Base-by-base conservation (phyloP, 2,113 vertebrate species). In the Holacanthus passer region DNA sequence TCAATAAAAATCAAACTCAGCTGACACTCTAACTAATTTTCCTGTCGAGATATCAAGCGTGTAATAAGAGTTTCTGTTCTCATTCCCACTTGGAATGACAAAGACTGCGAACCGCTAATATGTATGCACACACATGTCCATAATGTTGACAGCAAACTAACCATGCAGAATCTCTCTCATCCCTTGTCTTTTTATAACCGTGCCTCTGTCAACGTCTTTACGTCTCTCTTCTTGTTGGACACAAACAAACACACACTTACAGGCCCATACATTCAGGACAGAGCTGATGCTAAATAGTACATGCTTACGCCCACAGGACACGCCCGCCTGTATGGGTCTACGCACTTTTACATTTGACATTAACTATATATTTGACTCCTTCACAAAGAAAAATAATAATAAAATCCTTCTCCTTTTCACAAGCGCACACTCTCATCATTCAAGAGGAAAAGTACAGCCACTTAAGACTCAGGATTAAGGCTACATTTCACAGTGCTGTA, bases 401-500 rank as follows among this genome's bases (percentile, higher is more conserved):
- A 86, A 74, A 59, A 73, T 82, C 48, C 78, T 84, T 86, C 65
- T 45, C 69, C 27, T 65, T 52, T 87, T 74, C 84, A 50, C 41
- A 32, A 78, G 56, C 66, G 63, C 48, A 83, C 75, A 83, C 88
- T 91, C 85, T 94, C 89, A 81, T 91, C 88, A 83, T 75, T 90
- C 83, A 91, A 79, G 89, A 94, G 92, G 93, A 95, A 94, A 93
- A 95, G 88, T 89, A 89, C 88, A 91, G 90, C 88, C 89, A 90
- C 92, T 93, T 91, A 95, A 94, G 88, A 89, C 89, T 76, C 37
- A 66, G 93, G 92, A 94, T 94, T 89, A 91, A 74, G 92, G 91
- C 93, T 95, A 93, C 91, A 93, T 95, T 94, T 95, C 94, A 94
- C 94, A 95, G 94, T 91, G 92, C 87, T 95, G 92, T 94, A 92